Evolutionary conservation across 2,797 vertebrate species (phyloP).

Genomic region (Alexandromys oeconomus): DNA sequence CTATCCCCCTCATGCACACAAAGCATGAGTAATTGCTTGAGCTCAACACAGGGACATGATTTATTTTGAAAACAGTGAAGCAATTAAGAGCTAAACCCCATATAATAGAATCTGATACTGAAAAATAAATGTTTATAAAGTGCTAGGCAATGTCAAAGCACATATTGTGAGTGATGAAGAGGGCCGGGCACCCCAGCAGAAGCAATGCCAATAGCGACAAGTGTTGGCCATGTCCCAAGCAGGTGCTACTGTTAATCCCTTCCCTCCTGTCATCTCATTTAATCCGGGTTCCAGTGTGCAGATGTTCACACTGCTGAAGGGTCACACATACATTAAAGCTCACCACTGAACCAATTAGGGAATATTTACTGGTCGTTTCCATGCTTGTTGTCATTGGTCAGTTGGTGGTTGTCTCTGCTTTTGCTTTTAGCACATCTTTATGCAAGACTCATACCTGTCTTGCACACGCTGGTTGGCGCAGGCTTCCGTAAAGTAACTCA

Average conservation of each 20-base stretch:
- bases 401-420: neutral
- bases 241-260: neutral
- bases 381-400: too few relatives aligned
- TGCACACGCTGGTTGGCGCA: neutral
- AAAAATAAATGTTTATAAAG: constrained; percentile 60
- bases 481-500: neutral
- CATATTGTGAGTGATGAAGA: constrained; percentile 50
- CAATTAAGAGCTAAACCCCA: constrained; percentile 75
- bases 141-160: constrained; percentile 71
- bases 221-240: neutral
- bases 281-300: neutral
- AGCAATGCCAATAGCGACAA: neutral
- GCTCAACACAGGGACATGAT: constrained; percentile 9
- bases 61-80: constrained; percentile 71
- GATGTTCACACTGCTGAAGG: neutral
- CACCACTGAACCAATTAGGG: neutral
- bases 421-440: neutral
- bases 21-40: constrained; percentile 60
- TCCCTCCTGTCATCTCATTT: neutral
- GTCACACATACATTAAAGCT: neutral
- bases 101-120: constrained; percentile 63
- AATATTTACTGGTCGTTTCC: neutral
- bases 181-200: neutral
- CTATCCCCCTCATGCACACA: neutral
- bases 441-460: neutral